Evolutionary conservation across 2,797 vertebrate genomes (phyloP).

Genomic region (Microctenopoma stevenorrisi): DNA sequence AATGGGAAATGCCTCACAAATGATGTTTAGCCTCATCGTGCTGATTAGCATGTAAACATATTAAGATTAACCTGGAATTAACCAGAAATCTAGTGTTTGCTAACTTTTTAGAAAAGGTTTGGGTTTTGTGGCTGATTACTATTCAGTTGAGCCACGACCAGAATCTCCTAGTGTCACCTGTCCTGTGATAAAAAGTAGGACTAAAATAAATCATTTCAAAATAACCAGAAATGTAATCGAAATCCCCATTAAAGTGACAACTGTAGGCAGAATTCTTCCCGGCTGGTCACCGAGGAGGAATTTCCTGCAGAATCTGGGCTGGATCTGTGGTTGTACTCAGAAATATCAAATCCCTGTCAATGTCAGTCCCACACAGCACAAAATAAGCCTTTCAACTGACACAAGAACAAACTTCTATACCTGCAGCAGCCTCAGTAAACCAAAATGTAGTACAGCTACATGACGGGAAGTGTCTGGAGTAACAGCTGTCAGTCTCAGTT

Average conservation of each 20-base stretch:
- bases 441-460: background rate
- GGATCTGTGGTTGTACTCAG: background rate
- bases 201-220: no score
- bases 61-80: no score
- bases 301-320: background rate
- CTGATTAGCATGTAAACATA: no score
- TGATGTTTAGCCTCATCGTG: no score
- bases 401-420: background rate
- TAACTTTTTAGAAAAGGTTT: no score
- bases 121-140: no score
- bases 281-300: background rate
- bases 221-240: no score
- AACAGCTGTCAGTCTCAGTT: conserved; percentile 11
- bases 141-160: background rate
- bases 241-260: no score
- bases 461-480: conserved; percentile 1
- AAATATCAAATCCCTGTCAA: background rate
- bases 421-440: background rate
- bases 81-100: no score
- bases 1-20: no score
- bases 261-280: background rate
- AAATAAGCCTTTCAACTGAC: background rate
- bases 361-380: background rate
- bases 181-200: no score
- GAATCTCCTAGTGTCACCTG: background rate